Base-by-base conservation (phyloP, 2,888 invertebrate genomes). In the Drosophila sordidapex region DNA sequence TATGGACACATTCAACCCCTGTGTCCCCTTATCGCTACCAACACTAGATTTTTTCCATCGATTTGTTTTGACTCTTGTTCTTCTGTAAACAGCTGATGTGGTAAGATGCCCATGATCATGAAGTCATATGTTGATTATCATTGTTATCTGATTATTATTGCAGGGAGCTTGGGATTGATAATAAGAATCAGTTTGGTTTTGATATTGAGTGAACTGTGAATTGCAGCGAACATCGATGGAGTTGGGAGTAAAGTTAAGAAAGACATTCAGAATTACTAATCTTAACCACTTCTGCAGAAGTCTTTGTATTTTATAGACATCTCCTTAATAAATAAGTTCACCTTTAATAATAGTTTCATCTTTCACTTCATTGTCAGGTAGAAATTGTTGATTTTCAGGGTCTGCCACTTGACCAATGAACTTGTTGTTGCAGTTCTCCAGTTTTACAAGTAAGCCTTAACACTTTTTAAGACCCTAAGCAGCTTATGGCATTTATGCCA, bases 391-490 rank as follows among this genome's bases (percentile, higher is more conserved):
- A 11, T 48, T 49, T 25, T 10, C 49, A 27, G 15, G 35, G 15
- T 21, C 29, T 74, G 62, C 54, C 81, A 81, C 78, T 78, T 78
- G 78, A 78, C 78, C 78, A 66, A 58, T 79, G 82, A 81, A 81
- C 79, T 56, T 56, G 35, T 54, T 54, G 76, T 54, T 58, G 38
- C 11, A 33, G 11, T 4, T 52, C 49, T 49, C 25, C 53, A 54
- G 33, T 62, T 78, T 56, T 70, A 54, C 54, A 56, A 53, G 64
- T 71, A 58, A 64, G 67, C 60, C 66, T 48, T 60, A 79, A 74
- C 79, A 79, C 82, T 74, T 70, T 27, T 79, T 66, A 82, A 80
- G 63, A 49, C 40, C 60, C 48, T 82, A 80, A 80, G 79, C 79
- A 25, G 79, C 70, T 82, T 80, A 74, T 49, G 35, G 65, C 49